Conservation (phyloP, 2,797 vertebrate species). For the Enteromius fasciolatus region DNA sequence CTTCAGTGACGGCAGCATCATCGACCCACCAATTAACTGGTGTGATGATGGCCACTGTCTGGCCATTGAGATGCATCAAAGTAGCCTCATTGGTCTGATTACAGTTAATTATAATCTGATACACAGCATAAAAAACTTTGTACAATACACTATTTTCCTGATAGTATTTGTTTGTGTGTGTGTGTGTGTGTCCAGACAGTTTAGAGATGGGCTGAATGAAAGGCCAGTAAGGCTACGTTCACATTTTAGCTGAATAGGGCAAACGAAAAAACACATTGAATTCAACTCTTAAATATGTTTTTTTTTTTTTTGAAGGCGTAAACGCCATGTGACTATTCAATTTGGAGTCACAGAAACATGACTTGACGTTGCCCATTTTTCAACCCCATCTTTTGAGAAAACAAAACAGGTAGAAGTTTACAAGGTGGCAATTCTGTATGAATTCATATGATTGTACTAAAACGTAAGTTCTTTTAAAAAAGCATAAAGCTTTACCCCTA, state of each 20-base stretch:
- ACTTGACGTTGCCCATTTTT: background rate
- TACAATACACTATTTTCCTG: constrained; percentile 56
- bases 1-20: background rate
- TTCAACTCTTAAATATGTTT: background rate
- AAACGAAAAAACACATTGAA: background rate
- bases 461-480: background rate
- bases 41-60: background rate
- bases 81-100: background rate
- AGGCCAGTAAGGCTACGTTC: constrained; percentile 20
- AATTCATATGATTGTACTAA: background rate
- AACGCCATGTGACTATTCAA: background rate
- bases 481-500: background rate
- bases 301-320: background rate
- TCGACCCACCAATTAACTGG: constrained; percentile 8
- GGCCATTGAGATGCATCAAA: constrained; percentile 16
- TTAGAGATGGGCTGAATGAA: constrained; percentile 17
- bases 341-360: background rate
- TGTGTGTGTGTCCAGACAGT: constrained; percentile 33
- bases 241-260: constrained; percentile 5
- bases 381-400: background rate
- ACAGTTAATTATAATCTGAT: constrained; percentile 11
- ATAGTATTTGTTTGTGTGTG: constrained; percentile 27
- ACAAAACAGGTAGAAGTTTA: background rate
- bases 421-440: background rate
- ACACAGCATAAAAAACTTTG: constrained; percentile 63